These are phyloP conservation scores for Lates japonicus DNA, from an alignment of 2,797 vertebrate genomes.

Conservation along the genomic window DNA sequence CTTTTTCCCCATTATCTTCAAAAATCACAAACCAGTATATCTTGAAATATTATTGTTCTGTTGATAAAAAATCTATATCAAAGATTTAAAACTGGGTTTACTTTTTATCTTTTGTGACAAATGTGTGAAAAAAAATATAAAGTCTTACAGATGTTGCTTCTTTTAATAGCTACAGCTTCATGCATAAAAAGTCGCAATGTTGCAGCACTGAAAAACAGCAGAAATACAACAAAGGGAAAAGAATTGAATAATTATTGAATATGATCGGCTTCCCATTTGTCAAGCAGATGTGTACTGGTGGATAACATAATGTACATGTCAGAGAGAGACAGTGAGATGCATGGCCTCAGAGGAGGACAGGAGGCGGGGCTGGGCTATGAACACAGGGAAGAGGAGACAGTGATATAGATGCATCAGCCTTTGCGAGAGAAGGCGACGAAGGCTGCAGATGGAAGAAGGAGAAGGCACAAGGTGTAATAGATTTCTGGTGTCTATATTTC, in stretches of 20 bases:
- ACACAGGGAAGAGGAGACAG: slow-evolving; percentile 68
- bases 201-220: slow-evolving; percentile 19
- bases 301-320: slow-evolving; percentile 79
- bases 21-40: background rate
- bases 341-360: slow-evolving; percentile 43
- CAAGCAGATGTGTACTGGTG: slow-evolving; percentile 65
- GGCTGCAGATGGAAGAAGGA: slow-evolving; percentile 73
- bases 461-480: slow-evolving; percentile 96
- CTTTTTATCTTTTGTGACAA: no score
- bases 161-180: background rate
- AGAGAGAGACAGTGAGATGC: slow-evolving; percentile 67
- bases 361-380: slow-evolving; percentile 40
- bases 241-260: slow-evolving; percentile 81
- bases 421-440: slow-evolving; percentile 59
- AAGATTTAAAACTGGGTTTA: background rate
- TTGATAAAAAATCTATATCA: background rate
- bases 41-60: background rate
- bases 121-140: slow-evolving; percentile 5
- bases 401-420: slow-evolving; percentile 74
- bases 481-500: slow-evolving; percentile 99
- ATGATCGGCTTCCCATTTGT: slow-evolving; percentile 79
- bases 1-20: background rate
- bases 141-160: background rate
- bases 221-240: slow-evolving; percentile 70
- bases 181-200: slow-evolving; percentile 10